These are phyloP conservation scores for Endomychus coccineus DNA, from an alignment of 2,888 invertebrate species.

Conservation along the genomic window DNA sequence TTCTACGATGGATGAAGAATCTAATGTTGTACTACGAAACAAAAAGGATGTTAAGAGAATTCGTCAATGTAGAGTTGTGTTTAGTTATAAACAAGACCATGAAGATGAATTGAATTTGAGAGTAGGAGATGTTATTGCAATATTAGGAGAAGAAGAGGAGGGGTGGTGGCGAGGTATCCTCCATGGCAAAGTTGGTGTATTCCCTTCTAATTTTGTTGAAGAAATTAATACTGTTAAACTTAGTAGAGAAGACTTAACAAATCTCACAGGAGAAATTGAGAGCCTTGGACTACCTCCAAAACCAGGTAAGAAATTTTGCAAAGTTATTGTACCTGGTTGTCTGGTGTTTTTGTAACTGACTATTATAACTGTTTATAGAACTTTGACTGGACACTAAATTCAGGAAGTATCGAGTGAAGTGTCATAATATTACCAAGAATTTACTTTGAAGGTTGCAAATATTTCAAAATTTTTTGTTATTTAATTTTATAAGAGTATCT, in stretches of 20 bases:
- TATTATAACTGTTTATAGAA: no score
- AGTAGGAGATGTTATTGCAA: constrained; percentile 84
- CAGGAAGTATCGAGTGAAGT: no score
- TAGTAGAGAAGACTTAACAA: constrained; percentile 22
- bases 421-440: no score
- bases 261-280: constrained; percentile 15
- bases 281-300: constrained; percentile 59
- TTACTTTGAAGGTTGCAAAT: no score
- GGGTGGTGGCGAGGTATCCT: constrained; percentile 89
- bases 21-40: constrained; percentile 30
- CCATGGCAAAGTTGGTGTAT: constrained; percentile 79
- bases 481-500: no score
- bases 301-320: constrained; percentile 55
- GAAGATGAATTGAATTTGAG: constrained; percentile 85
- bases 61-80: constrained; percentile 76
- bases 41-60: constrained; percentile 39
- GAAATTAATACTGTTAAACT: constrained; percentile 34
- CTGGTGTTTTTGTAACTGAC: no score
- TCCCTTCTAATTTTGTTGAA: constrained; percentile 91
- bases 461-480: no score
- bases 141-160: constrained; percentile 86
- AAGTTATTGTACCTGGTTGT: no score
- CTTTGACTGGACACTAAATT: no score
- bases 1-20: constrained; percentile 27
- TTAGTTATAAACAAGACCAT: constrained; percentile 87